Evolutionary conservation across 2,888 invertebrate genomes (phyloP), one percentile per base, ranked within the genome.

Genomic region (Acrobasis consociella): DNA sequence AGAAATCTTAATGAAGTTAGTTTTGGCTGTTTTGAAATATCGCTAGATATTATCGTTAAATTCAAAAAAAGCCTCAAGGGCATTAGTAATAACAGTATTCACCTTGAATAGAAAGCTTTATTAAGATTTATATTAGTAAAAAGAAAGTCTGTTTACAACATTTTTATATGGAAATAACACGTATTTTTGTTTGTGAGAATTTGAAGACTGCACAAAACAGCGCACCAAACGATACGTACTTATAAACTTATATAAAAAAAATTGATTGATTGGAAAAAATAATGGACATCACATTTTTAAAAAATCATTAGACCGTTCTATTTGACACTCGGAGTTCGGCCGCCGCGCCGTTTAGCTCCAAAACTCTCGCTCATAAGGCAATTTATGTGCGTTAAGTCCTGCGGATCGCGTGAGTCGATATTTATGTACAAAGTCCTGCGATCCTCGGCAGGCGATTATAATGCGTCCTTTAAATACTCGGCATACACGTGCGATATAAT

Each of bases 311-410:
- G 61, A 61, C 61, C 61, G 61, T 61, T 42, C 42, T 22, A 60
- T 59, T 59, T 59, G 49, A 59, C 59, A 59, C 49, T 59, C 7
- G 38, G n/a, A 49, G 37, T 49, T 9, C 60, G 51, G 15, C 16
- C 50, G 38, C 59, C 49, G 42, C 46, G 49, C 22, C 22, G 22
- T 22, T 22, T 22, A 16, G 49, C 58, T 17, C n/a, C 50, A 15
- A 38, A 22, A 8, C 42, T 46, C 46, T n/a, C 15, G 16, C 22
- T 31, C 67, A 66, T 73, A 70, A 76, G 75, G 77, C 78, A 73
- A 66, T 64, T 66, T 64, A 70, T 78, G 79, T 77, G 78, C 78
- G 78, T 76, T 64, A 66, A 22, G 67, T 71, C 62, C 60, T 62
- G 53, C 60, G 17, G 60, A 10, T 53, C 53, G 61, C 31, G 16